These are phyloP conservation scores for Benitochromis conjunctus DNA, from an alignment of 2,113 vertebrate species.

Conservation along the genomic window DNA sequence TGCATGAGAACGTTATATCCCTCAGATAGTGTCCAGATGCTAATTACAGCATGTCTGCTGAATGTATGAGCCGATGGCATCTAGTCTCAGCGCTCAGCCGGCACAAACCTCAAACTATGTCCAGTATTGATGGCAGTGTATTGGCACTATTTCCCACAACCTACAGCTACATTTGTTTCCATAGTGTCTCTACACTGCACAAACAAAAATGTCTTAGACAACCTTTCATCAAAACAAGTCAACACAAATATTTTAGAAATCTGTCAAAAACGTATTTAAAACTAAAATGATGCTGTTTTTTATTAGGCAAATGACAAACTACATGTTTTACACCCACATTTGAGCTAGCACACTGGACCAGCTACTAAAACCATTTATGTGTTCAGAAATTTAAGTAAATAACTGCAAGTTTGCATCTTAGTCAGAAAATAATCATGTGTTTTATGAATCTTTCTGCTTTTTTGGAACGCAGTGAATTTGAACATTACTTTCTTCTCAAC, in stretches of 20 bases:
- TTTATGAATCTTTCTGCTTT: neutral
- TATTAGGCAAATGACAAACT: no score
- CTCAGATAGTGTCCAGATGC: neutral
- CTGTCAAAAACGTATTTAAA: neutral
- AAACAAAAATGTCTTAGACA: neutral
- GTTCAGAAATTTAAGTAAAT: neutral
- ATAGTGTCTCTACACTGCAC: neutral
- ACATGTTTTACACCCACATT: neutral
- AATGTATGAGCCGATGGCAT: neutral
- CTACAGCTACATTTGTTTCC: neutral
- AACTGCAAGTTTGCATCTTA: neutral
- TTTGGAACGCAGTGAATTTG: neutral
- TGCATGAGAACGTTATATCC: neutral
- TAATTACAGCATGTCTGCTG: neutral
- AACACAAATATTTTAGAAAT: neutral
- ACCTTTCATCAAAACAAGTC: no score
- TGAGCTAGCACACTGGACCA: neutral
- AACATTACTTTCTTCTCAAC: neutral
- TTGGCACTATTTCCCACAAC: neutral
- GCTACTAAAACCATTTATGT: neutral
- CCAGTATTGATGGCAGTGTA: neutral
- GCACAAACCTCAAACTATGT: neutral
- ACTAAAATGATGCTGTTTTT: neutral
- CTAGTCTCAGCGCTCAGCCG: neutral
- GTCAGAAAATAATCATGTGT: neutral